Base-by-base conservation (phyloP, 2,797 vertebrate species). In the Otolemur crassicaudatus region DNA sequence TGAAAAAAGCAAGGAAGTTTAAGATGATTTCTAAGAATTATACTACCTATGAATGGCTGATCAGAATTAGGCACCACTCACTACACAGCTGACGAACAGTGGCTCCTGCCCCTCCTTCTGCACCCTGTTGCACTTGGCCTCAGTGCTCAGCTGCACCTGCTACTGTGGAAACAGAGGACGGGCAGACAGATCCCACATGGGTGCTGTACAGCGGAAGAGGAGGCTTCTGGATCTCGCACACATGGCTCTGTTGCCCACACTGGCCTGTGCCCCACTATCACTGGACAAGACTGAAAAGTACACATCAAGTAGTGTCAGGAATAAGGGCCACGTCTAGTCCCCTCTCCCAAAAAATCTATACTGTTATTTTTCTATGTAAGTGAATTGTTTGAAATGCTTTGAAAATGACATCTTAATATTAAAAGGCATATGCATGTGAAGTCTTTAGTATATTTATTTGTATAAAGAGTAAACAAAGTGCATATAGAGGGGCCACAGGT, bases 391-490 rank as follows among this genome's bases (percentile, higher is more conserved):
- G 91, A 95, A 94, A 96, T 93, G 96, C 91, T 97, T 83, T 95
- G 83, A 95, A 91, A 94, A 87, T 70, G 65, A 87, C 88, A 46
- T 88, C 92, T 97, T 91, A 93, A 76, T 91, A 97, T 96, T 97
- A 97, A 98, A 97, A 97, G 93, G 67, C 94, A 87, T 69, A 85
- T 92, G 97, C 97, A 95, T 87, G 96, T 97, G 90, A 98, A 96
- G 83, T 27, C 56, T 98, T 97, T 97, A 97, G 98, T 98, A 97
- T 60, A 86, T 98, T 98, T 98, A 98, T 98, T 98, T 98, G 96
- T 98, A 99, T 98, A 98, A 99, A 99, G 98, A 98, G 98, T 98
- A 98, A 98, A 99, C 98, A 99, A 99, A 99, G 98, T 98, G 98
- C 98, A 98, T 98, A 98, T 29, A 97, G 98, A 94, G 87, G 96